phyloP scores from a whole-genome alignment of 1,140 invertebrate genomes.

The Callitettix versicolor region DNA sequence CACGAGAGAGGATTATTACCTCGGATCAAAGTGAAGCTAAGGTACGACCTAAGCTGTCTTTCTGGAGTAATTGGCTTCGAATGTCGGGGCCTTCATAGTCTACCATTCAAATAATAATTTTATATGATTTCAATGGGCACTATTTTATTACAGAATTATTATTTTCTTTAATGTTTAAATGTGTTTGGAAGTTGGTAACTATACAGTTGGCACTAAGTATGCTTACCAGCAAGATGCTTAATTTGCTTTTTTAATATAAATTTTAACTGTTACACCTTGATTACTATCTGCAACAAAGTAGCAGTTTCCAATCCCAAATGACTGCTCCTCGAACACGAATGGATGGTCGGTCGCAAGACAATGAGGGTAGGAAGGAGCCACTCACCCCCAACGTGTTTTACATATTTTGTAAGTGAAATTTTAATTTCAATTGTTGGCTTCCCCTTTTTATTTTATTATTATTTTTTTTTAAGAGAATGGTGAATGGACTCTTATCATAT shows the following conservation, averaged over 20 bases:
- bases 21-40: constrained; percentile 39
- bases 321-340: background rate
- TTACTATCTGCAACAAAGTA: too few species aligned
- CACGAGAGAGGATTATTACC: constrained; percentile 28
- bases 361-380: background rate
- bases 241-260: constrained; percentile 6
- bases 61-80: constrained; percentile 50
- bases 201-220: constrained; percentile 1
- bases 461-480: constrained; percentile 10
- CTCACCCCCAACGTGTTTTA: constrained; percentile 2
- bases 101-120: background rate
- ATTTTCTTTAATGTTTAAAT: background rate
- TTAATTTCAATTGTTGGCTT: constrained; percentile 4
- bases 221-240: constrained; percentile 7
- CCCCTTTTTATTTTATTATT: background rate
- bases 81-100: constrained; percentile 13
- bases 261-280: background rate
- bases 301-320: background rate
- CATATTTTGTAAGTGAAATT: constrained; percentile 13
- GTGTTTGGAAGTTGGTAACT: background rate
- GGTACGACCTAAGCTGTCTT: constrained; percentile 54
- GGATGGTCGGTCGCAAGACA: background rate
- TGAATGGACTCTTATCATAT: background rate
- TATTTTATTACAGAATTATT: background rate
- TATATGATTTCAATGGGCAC: background rate